Evolutionary conservation across 1,140 invertebrate genomes (phyloP), one percentile per base, ranked within the genome.

Genomic region (Triops cancriformis): DNA sequence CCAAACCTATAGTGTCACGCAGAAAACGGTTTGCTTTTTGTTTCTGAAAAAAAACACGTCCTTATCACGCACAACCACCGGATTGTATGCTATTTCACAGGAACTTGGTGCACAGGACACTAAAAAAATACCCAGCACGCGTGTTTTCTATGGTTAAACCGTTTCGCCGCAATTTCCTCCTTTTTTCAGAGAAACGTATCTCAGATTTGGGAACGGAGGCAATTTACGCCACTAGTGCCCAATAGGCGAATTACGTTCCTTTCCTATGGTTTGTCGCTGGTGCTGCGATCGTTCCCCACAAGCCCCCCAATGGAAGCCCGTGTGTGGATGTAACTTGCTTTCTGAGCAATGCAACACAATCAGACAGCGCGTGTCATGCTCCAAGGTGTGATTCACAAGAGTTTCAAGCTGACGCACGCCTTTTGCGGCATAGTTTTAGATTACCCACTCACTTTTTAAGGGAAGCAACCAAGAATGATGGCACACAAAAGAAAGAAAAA

Each of bases 341-440:
- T 64, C 51, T 64, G 51, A 7, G 51, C 51, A 64, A 23, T 23
- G 51, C 51, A 64, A 64, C 14, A 64, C 51, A 64, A 64, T 64
- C 51, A 64, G 14, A 64, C 51, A 64, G 51, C 51, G 51, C 51
- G 51, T 64, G 51, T 64, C 51, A 64, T 23, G 51, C 51, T 64
- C 51, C 18, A 64, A 64, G 51, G 51, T 64, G 51, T 64, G 51
- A 64, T 12, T 64, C 51, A 64, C 51, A 6, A 64, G 14, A 37
- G 51, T 64, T 64, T 64, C 23, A 64, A 64, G 51, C 51, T 64
- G 51, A 64, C 51, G 51, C 51, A 64, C 14, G 51, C 51, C 51
- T 64, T 64, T 64, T 18, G 14, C 51, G 51, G 51, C 51, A 64
- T 64, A 64, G 51, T 64, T 23, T 18, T 64, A 64, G 51, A 64